These are phyloP conservation scores for Chalcis sispes DNA, from an alignment of 2,888 invertebrate species.

Conservation along the genomic window DNA sequence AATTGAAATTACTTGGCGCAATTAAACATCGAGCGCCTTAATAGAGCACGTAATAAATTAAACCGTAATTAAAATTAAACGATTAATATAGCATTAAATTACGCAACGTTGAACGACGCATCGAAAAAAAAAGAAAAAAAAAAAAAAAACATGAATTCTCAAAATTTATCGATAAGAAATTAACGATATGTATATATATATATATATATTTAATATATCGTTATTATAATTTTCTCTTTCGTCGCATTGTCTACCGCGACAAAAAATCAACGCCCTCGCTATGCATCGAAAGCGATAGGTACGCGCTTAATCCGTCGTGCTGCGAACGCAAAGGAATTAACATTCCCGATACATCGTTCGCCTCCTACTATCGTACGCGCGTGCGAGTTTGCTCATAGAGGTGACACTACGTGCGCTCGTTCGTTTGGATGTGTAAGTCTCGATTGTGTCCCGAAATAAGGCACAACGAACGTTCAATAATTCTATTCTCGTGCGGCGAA, in stretches of 20 bases:
- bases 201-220: too few relatives aligned
- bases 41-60: too few relatives aligned
- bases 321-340: slow-evolving; percentile 25
- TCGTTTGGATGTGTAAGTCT: not conserved
- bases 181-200: too few relatives aligned
- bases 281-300: slow-evolving; percentile 23
- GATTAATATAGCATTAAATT: too few relatives aligned
- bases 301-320: not conserved
- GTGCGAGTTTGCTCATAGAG: not conserved
- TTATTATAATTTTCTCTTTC: slow-evolving; percentile 4
- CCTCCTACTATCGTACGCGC: not conserved
- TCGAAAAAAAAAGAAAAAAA: too few relatives aligned
- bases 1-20: too few relatives aligned
- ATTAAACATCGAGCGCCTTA: too few relatives aligned
- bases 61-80: too few relatives aligned
- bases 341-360: slow-evolving; percentile 4
- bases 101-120: too few relatives aligned
- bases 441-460: not conserved
- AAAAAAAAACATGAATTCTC: too few relatives aligned
- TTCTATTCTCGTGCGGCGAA: slow-evolving; percentile 1
- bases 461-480: not conserved
- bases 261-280: slow-evolving; percentile 24
- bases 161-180: too few relatives aligned
- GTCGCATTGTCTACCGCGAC: not conserved
- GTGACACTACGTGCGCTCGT: not conserved